phyloP scores from a whole-genome alignment of 2,797 vertebrate species.

The Coendou prehensilis region DNA sequence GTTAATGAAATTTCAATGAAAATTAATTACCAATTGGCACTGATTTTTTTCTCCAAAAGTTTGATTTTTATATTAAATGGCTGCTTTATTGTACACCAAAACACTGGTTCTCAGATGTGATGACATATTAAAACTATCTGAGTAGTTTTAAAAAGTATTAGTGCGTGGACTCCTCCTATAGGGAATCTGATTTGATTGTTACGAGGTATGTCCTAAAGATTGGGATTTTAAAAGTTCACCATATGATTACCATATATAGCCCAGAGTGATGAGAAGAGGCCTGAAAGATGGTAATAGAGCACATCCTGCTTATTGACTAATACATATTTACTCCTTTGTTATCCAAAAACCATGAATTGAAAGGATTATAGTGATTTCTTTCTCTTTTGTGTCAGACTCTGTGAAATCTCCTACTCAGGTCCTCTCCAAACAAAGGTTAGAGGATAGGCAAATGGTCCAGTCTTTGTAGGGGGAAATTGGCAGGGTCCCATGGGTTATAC shows the following conservation, averaged over 20 bases:
- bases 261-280: not conserved
- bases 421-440: not conserved
- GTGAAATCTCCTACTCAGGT: not conserved
- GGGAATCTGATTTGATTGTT: not conserved
- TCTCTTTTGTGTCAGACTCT: not conserved
- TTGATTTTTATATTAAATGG: conserved; percentile 12
- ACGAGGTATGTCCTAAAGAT: not conserved
- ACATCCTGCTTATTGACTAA: not conserved
- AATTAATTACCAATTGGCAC: not conserved
- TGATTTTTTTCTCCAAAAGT: not conserved
- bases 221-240: not conserved
- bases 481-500: not conserved
- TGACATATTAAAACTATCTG: not conserved
- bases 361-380: not conserved
- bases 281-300: not conserved
- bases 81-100: not conserved
- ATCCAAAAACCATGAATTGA: not conserved
- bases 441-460: not conserved
- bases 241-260: not conserved
- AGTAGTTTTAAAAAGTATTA: not conserved
- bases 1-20: not conserved
- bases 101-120: not conserved
- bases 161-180: not conserved
- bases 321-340: not conserved
- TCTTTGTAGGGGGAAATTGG: not conserved